phyloP scores from a whole-genome alignment of 2,888 invertebrate genomes.

The Sphaerophoria taeniata region DNA sequence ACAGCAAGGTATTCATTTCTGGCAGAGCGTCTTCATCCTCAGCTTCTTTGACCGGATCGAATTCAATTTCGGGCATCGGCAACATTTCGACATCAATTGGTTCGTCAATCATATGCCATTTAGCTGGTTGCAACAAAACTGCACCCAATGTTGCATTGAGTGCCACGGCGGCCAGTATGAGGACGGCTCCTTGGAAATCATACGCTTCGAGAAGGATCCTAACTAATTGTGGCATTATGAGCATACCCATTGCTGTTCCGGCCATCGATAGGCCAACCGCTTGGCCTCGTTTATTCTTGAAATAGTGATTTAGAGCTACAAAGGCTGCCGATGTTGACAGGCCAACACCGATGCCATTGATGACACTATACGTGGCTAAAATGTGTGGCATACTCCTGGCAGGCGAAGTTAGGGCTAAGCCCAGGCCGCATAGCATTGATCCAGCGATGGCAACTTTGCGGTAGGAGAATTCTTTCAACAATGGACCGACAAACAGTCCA shows the following conservation, averaged over 20 bases:
- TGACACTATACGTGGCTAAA: constrained; percentile 88
- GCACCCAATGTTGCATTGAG: constrained; percentile 88
- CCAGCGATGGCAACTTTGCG: constrained; percentile 88
- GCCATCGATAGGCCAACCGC: constrained; percentile 92
- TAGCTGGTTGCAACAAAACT: constrained; percentile 87
- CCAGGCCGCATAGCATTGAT: constrained; percentile 87
- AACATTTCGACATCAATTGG: constrained; percentile 81
- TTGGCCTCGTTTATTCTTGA: constrained; percentile 90
- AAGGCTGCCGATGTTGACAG: constrained; percentile 90
- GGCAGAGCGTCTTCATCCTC: constrained; percentile 84
- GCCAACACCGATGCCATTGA: constrained; percentile 91
- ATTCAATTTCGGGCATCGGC: constrained; percentile 85
- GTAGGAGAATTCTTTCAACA: constrained; percentile 89
- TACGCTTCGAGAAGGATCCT: constrained; percentile 86
- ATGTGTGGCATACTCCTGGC: constrained; percentile 89
- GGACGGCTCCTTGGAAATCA: constrained; percentile 87
- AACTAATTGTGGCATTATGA: constrained; percentile 91
- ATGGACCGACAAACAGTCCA: constrained; percentile 90
- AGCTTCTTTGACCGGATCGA: constrained; percentile 88
- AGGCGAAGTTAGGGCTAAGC: constrained; percentile 87
- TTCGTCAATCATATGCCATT: constrained; percentile 86
- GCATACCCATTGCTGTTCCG: constrained; percentile 90
- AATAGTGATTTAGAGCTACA: constrained; percentile 91
- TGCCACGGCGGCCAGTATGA: constrained; percentile 87
- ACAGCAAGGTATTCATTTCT: constrained; percentile 82